Evolutionary conservation across 2,888 invertebrate genomes (phyloP), one percentile per base, ranked within the genome.

Genomic region (Andrena marginata): DNA sequence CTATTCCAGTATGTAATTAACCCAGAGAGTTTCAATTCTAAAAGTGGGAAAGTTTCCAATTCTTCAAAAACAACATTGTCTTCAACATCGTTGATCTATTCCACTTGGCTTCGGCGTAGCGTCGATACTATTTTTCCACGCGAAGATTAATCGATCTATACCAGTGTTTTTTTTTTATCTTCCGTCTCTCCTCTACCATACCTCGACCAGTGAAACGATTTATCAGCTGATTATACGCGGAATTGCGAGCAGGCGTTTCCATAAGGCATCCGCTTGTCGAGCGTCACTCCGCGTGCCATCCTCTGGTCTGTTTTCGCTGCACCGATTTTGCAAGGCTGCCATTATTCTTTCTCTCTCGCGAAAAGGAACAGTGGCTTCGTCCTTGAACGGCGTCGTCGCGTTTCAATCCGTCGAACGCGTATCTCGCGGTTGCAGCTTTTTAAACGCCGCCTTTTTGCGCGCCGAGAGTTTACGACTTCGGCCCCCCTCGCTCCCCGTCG

Each of bases 371-470:
- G 42, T 10, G 26, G 35, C 60, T n/a, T 23, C 64, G 23, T 31
- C 81, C 81, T 80, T 79, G 80, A 63, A 63, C 60, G 23, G 20
- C 80, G 62, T 80, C 69, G 49, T 60, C 56, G 76, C 48, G 63
- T 74, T 67, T 77, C 77, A 23, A 35, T 42, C 5, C 68, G 59
- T 13, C 72, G 48, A 20, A 5, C n/a, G 10, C 10, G n/a, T 20
- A 26, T 8, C 10, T 42, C 63, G 49, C 62, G 42, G 48, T 42
- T 31, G 42, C n/a, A 10, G n/a, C 69, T 71, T 71, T 71, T 71
- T 29, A 16, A 72, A 48, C 64, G 10, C 13, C 31, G 26, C 23
- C 51, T 26, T 26, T 26, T 8, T 13, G 49, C 65, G 59, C 29
- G 16, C 42, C 16, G 13, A 42, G 42, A 42, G 13, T 60, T 71